Evolutionary conservation across 2,888 invertebrate genomes (phyloP).

Genomic region (Latheticus oryzae): DNA sequence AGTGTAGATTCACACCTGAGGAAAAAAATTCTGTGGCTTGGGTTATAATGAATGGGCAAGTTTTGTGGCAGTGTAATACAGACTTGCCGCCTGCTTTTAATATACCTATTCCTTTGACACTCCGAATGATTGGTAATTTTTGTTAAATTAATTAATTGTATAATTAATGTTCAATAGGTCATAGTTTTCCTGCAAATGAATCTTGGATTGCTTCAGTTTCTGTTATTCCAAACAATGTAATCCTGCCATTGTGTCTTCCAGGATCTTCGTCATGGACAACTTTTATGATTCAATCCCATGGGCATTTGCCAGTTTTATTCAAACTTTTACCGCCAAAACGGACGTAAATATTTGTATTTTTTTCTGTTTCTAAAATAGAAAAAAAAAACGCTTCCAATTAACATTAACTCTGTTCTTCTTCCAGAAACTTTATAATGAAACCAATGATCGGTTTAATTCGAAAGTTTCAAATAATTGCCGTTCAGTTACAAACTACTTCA

Average conservation of each 20-base stretch:
- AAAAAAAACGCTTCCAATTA: no score
- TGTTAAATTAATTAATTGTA: no score
- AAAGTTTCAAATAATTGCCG: slow-evolving; percentile 61
- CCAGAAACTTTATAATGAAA: slow-evolving; percentile 62
- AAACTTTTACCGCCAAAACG: slow-evolving; percentile 63
- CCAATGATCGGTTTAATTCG: slow-evolving; percentile 65
- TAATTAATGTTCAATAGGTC: slow-evolving; percentile 54
- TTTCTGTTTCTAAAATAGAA: no score
- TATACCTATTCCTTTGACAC: slow-evolving; percentile 50
- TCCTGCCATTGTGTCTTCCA: slow-evolving; percentile 55
- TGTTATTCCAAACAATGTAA: slow-evolving; percentile 51
- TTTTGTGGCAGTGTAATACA: slow-evolving; percentile 51
- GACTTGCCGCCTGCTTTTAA: background rate
- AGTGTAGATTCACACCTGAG: slow-evolving; percentile 59
- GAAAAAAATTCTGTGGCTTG: slow-evolving; percentile 54
- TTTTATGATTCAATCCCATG: slow-evolving; percentile 61
- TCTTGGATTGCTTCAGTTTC: slow-evolving; percentile 55
- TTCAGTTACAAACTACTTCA: slow-evolving; percentile 59
- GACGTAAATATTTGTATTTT: slow-evolving; percentile 51
- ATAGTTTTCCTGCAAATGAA: slow-evolving; percentile 55
- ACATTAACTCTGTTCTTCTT: slow-evolving; percentile 30
- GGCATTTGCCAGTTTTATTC: slow-evolving; percentile 64
- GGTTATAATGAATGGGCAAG: slow-evolving; percentile 56
- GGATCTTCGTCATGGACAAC: slow-evolving; percentile 52
- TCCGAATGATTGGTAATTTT: slow-evolving; percentile 51